phyloP scores from a whole-genome alignment of 2,797 vertebrate species.

The Otolemur crassicaudatus region DNA sequence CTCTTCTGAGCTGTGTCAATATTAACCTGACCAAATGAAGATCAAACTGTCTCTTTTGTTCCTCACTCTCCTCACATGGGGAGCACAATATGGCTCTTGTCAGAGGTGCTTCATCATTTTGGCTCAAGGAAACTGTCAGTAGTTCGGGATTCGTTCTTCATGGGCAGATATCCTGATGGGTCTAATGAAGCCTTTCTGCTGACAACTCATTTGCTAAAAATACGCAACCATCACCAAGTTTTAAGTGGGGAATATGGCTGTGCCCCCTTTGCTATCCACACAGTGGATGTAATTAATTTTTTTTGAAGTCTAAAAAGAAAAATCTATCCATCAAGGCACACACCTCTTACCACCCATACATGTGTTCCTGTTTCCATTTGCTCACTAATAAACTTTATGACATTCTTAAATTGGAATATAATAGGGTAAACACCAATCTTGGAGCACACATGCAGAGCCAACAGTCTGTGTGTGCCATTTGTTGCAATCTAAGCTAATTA shows the following conservation, averaged over 20 bases:
- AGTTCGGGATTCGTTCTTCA: slow-evolving; percentile 96
- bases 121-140: slow-evolving; percentile 94
- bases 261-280: slow-evolving; percentile 79
- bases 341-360: slow-evolving; percentile 51
- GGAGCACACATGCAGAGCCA: slow-evolving; percentile 94
- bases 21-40: slow-evolving; percentile 97
- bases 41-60: slow-evolving; percentile 92
- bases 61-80: slow-evolving; percentile 88
- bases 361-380: slow-evolving; percentile 81
- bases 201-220: slow-evolving; percentile 94
- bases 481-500: slow-evolving; percentile 95
- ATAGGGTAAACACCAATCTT: slow-evolving; percentile 94
- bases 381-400: slow-evolving; percentile 89
- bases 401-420: slow-evolving; percentile 91
- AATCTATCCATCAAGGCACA: slow-evolving; percentile 72
- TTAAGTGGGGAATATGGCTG: slow-evolving; percentile 84
- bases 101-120: slow-evolving; percentile 94
- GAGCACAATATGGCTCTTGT: slow-evolving; percentile 96
- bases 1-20: slow-evolving; percentile 95
- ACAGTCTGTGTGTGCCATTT: slow-evolving; percentile 98
- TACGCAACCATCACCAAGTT: slow-evolving; percentile 87
- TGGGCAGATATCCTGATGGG: slow-evolving; percentile 95
- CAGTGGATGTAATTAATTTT: slow-evolving; percentile 78
- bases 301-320: slow-evolving; percentile 55
- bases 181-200: slow-evolving; percentile 96